phyloP scores from a whole-genome alignment of 2,888 invertebrate genomes.

The Stratiomys singularior region DNA sequence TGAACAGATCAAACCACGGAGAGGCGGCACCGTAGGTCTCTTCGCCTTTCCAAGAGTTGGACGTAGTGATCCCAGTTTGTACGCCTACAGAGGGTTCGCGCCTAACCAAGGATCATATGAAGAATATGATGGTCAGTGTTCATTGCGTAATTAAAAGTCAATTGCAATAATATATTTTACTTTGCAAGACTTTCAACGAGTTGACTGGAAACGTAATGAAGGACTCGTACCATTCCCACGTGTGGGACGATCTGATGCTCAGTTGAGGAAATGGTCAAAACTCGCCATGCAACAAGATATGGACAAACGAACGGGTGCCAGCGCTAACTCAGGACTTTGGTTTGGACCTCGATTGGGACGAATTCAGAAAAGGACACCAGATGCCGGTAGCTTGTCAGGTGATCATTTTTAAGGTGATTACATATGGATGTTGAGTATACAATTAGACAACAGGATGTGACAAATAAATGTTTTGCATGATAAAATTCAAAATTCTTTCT shows the following conservation, averaged over 20 bases:
- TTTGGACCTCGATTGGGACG: conserved; percentile 76
- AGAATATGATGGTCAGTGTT: conserved; percentile 66
- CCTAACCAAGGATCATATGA: conserved; percentile 63
- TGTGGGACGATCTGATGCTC: conserved; percentile 64
- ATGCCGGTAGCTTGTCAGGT: conserved; percentile 50
- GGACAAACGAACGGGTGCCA: conserved; percentile 61
- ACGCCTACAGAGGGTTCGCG: conserved; percentile 47
- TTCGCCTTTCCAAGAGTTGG: conserved; percentile 74
- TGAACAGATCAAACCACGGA: conserved; percentile 63
- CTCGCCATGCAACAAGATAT: conserved; percentile 58
- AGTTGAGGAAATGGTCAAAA: conserved; percentile 62
- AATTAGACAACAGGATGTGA: conserved; percentile 12
- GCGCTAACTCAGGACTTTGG: conserved; percentile 70
- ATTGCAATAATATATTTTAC: neutral
- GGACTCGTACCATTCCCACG: conserved; percentile 66
- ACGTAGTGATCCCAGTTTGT: conserved; percentile 66
- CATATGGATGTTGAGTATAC: conserved; percentile 52
- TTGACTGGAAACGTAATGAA: conserved; percentile 61
- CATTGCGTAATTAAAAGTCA: neutral
- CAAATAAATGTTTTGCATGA: conserved; percentile 2
- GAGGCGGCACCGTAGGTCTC: conserved; percentile 70
- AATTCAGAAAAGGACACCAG: conserved; percentile 61
- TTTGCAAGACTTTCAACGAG: conserved; percentile 58
- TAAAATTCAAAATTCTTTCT: neutral
- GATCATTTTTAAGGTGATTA: conserved; percentile 53